These are phyloP conservation scores for Bradynema listronoti DNA, from an alignment of 1,140 invertebrate species.

Conservation along the genomic window DNA sequence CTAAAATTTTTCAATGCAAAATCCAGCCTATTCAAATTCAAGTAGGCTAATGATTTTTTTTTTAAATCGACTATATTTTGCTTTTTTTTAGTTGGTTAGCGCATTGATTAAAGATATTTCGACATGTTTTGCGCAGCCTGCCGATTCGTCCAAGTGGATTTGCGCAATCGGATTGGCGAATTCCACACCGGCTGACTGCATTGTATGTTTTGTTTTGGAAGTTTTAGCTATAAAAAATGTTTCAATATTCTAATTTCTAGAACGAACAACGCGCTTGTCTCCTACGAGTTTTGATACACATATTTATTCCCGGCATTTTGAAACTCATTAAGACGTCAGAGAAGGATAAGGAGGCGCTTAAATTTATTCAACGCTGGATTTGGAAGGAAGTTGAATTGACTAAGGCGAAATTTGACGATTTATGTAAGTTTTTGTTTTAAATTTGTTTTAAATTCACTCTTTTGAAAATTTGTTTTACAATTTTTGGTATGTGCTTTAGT, in stretches of 20 bases:
- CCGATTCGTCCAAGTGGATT: constrained; percentile 14
- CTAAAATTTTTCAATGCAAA: constrained; percentile 13
- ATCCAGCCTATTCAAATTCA: constrained; percentile 28
- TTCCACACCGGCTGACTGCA: constrained; percentile 21
- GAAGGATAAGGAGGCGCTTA: constrained; percentile 8
- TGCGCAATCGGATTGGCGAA: constrained; percentile 28
- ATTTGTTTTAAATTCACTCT: neutral
- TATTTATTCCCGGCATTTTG: constrained; percentile 28
- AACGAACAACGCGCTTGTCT: constrained; percentile 29
- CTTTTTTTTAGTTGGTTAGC: constrained; percentile 23
- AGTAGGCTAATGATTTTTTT: neutral
- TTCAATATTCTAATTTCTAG: constrained; percentile 7
- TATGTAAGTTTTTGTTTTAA: constrained; percentile 22
- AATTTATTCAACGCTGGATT: constrained; percentile 31
- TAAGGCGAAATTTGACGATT: constrained; percentile 31
- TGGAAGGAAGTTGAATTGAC: constrained; percentile 34
- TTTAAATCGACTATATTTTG: neutral
- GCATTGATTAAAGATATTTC: constrained; percentile 21
- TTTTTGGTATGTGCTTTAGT: too few species aligned
- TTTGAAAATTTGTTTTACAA: neutral
- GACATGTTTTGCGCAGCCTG: constrained; percentile 20
- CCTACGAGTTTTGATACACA: constrained; percentile 20
- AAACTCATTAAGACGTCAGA: constrained; percentile 6
- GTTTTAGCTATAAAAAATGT: constrained; percentile 2
- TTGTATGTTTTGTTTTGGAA: constrained; percentile 19